phyloP scores from a whole-genome alignment of 2,113 vertebrate genomes.

The Thamnaconus septentrionalis region DNA sequence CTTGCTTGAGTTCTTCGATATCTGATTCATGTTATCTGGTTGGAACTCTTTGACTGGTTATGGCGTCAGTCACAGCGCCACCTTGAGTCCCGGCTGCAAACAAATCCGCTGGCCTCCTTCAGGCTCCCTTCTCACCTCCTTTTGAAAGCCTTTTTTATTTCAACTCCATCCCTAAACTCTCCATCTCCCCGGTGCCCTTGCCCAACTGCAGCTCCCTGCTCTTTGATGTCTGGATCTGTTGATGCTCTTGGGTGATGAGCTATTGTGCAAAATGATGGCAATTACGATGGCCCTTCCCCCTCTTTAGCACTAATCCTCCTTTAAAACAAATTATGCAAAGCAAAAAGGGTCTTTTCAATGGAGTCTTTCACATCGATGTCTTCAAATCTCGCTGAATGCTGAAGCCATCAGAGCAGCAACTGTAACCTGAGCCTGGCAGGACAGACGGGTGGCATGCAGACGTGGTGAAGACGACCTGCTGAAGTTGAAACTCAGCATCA shows the following conservation, averaged over 20 bases:
- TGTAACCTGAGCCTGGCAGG: no score
- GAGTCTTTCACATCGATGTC: conserved; percentile 42
- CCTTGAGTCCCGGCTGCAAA: neutral
- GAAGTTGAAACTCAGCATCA: no score
- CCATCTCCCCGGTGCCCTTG: neutral
- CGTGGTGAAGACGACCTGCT: no score
- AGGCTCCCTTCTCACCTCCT: conserved; percentile 11
- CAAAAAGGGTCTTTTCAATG: conserved; percentile 45
- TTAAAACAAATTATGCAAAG: conserved; percentile 48
- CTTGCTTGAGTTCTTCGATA: conserved; percentile 11
- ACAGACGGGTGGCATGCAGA: neutral
- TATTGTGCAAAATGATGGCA: conserved; percentile 44
- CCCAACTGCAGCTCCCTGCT: neutral
- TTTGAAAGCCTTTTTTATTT: no score
- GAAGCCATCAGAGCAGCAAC: neutral
- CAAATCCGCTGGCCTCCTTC: neutral
- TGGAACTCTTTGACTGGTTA: no score
- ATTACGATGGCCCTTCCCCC: conserved; percentile 19
- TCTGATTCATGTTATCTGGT: neutral
- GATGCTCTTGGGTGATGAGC: conserved; percentile 46
- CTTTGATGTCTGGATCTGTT: conserved; percentile 52
- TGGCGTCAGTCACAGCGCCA: no score
- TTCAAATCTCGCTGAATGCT: conserved; percentile 28
- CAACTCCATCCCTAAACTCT: conserved; percentile 13
- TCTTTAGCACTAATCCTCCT: conserved; percentile 29